These are phyloP conservation scores for Drosophila affinis DNA, from an alignment of 2,888 invertebrate species.

Conservation along the genomic window DNA sequence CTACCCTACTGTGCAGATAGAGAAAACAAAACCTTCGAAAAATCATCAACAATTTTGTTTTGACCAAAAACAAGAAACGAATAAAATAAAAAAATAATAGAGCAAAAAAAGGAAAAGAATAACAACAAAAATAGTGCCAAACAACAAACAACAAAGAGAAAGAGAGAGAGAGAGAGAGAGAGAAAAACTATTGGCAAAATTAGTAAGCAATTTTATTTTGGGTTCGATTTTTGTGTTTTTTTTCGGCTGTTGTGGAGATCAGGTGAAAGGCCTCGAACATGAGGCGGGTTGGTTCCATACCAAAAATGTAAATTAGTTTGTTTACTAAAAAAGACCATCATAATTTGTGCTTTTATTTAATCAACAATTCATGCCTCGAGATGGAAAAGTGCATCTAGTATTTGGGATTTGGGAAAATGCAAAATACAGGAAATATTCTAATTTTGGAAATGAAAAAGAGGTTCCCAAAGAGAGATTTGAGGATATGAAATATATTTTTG, in stretches of 20 bases:
- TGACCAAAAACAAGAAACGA: background rate
- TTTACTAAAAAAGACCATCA: conserved; percentile 53
- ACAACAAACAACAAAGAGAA: background rate
- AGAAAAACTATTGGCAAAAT: background rate
- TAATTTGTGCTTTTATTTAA: conserved; percentile 31
- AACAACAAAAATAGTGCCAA: too few relatives aligned
- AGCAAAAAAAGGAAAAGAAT: too few relatives aligned
- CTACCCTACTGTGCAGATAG: background rate
- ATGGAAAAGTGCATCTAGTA: conserved; percentile 60
- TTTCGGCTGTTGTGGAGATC: background rate
- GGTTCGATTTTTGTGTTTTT: too few relatives aligned
- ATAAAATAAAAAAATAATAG: too few relatives aligned
- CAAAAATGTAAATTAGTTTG: conserved; percentile 73
- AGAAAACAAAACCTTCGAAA: background rate
- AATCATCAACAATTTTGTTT: conserved; percentile 1
- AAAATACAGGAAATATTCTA: too few relatives aligned
- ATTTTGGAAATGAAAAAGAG: too few relatives aligned
- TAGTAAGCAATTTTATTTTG: too few relatives aligned
- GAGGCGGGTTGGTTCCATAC: conserved; percentile 18
- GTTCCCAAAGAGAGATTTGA: too few relatives aligned
- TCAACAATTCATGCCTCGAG: conserved; percentile 1
- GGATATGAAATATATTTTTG: too few relatives aligned
- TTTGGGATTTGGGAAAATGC: conserved; percentile 4
- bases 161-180: background rate
- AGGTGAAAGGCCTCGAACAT: background rate